Base-by-base conservation (phyloP, 2,113 vertebrate genomes). In the Sylvietta virens region DNA sequence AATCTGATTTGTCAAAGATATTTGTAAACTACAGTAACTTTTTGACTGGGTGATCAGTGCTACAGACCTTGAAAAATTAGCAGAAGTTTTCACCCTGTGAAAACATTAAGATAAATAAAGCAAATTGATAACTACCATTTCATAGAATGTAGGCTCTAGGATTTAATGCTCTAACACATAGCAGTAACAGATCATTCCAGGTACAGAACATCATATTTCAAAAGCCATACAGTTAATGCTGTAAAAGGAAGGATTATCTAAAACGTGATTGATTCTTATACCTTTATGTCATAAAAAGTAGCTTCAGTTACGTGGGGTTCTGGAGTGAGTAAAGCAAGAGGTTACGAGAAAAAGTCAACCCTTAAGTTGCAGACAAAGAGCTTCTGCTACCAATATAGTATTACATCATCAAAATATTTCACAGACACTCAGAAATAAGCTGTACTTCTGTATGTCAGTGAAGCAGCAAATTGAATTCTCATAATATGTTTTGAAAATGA, bases 401-500 rank as follows among this genome's bases (percentile, higher is more conserved):
- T 94, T 96, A 74, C 93, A 91, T 93, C 92, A 94, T 86, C 90
- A 88, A 78, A 88, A 74, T 77, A 65, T 88, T 90, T 94, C 95
- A 62, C 69, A 71, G 95, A 77, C 77, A 67, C 70, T 95, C 96
- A 91, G 90, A 96, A 97, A 96, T 96, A 96, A 95, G 96, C 94
- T 94, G 76, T 97, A 94, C 76, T 94, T 95, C 95, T 95, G 88
- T 47, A 90, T 96, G 96, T 96, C 98, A 98, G 95, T 98, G 98
- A 94, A 98, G 98, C 98, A 98, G 98, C 98, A 98, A 98, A 99
- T 98, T 98, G 98, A 98, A 98, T 98, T 98, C 98, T 98, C 97
- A 96, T 98, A 98, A 98, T 98, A 98, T 98, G 96, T 97, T 96
- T 97, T 97, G 97, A 97, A 97, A 97, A 97, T 94, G 92, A 98